Evolutionary conservation across 2,797 vertebrate genomes (phyloP).

Genomic region (Xenopus petersii): DNA sequence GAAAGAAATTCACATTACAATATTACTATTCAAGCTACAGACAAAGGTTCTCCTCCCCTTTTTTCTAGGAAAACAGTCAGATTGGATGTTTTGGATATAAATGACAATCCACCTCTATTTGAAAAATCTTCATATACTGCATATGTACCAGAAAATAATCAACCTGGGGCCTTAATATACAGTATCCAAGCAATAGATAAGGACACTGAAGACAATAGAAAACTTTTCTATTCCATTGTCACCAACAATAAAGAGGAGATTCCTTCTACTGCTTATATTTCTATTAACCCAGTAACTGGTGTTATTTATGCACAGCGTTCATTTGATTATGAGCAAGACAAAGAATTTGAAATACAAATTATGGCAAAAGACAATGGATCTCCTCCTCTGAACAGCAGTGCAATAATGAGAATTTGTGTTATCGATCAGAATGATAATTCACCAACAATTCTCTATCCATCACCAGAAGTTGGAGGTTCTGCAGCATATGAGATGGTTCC

Average conservation of each 20-base stretch:
- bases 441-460: constrained; percentile 33
- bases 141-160: constrained; percentile 62
- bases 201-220: constrained; percentile 51
- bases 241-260: neutral
- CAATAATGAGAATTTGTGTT: constrained; percentile 53
- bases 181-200: constrained; percentile 50
- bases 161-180: constrained; percentile 54
- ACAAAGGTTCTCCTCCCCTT: no score
- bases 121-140: constrained; percentile 52
- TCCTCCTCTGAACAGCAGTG: no score
- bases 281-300: constrained; percentile 58
- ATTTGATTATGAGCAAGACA: no score
- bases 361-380: no score
- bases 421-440: constrained; percentile 43
- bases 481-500: constrained; percentile 52
- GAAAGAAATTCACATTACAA: no score
- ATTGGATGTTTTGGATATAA: constrained; percentile 61
- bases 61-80: no score
- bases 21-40: no score
- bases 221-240: constrained; percentile 51
- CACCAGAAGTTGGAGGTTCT: constrained; percentile 7
- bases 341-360: no score
- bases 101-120: constrained; percentile 62
- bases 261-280: neutral
- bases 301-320: constrained; percentile 18